Base-by-base conservation (phyloP, 1,140 invertebrate genomes). In the Streblospio benedicti region DNA sequence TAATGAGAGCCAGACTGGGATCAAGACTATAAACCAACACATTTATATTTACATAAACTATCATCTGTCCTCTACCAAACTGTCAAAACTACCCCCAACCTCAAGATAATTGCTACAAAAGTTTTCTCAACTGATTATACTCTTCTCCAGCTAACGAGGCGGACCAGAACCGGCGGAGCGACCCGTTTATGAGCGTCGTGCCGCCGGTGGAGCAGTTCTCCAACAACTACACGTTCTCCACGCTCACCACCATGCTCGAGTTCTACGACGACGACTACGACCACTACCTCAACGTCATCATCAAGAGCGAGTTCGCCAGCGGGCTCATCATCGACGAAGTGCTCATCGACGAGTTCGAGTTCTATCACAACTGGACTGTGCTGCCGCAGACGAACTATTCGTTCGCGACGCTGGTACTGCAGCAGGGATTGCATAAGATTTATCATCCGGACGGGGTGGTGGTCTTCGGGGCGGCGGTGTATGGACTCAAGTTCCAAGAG, bases 401-500 rank as follows among this genome's bases (percentile, higher is more conserved):
- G 20, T 18, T 28, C 38, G 53, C 53, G 3, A 56, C 53, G 31
- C 2, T 56, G 23, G 12, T n/a, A 5, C 9, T 56, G 5, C 28
- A 12, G 6, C 23, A 23, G 4, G 53, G 53, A 32, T 32, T 23
- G 4, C 53, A 56, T 38, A 9, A 18, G 33, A 33, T 56, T 30
- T 33, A 28, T 18, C 23, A 28, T n/a, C 23, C 2, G 25, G 50
- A 31, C 20, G n/a, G n/a, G 18, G 12, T 20, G 4, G 20, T 20
- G 23, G 43, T 2, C 20, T 56, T 56, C 31, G 25, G 23, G 20
- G 53, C 31, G 31, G 25, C 33, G 4, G n/a, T 43, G 18, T 56
- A 56, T 38, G 53, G 53, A 3, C 9, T 56, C 5, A 56, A 41
- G 30, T 56, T 56, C 33, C 53, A 56, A 38, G 53, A 56, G 38